phyloP scores from a whole-genome alignment of 2,113 vertebrate species.

The Platysteira castanea region DNA sequence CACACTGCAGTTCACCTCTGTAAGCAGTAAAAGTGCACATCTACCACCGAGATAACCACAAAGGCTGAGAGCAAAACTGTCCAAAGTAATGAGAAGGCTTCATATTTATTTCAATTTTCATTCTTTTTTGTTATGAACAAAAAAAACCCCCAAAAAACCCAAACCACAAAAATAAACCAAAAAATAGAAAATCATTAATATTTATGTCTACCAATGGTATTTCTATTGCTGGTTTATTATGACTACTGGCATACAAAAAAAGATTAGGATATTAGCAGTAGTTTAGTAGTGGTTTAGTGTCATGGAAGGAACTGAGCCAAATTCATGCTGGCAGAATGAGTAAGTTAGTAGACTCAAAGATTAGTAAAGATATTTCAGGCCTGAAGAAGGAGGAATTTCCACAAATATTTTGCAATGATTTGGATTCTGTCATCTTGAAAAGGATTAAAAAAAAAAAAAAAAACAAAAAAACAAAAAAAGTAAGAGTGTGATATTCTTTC shows the following conservation, averaged over 20 bases:
- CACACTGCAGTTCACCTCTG: not conserved
- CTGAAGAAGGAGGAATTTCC: not conserved
- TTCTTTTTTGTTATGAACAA: not conserved
- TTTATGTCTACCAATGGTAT: not conserved
- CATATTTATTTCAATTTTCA: not conserved
- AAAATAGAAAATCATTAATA: not conserved
- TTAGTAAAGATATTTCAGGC: not conserved
- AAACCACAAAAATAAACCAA: not conserved
- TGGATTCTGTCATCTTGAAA: not conserved
- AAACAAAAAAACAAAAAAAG: too few species aligned
- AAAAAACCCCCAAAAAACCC: rapidly evolving
- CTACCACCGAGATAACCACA: not conserved
- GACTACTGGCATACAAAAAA: not conserved
- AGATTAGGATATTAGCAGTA: not conserved
- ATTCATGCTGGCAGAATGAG: not conserved
- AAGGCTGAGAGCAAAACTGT: not conserved
- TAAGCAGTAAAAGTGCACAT: not conserved
- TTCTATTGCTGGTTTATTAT: not conserved
- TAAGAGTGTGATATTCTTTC: not conserved
- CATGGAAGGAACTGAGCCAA: not conserved
- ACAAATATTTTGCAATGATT: not conserved
- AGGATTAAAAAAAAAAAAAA: not conserved
- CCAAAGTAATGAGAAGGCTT: not conserved
- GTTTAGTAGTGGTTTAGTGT: not conserved
- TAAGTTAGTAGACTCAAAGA: not conserved